Conservation (phyloP, 2,113 vertebrate genomes). For the Argyrosomus japonicus region DNA sequence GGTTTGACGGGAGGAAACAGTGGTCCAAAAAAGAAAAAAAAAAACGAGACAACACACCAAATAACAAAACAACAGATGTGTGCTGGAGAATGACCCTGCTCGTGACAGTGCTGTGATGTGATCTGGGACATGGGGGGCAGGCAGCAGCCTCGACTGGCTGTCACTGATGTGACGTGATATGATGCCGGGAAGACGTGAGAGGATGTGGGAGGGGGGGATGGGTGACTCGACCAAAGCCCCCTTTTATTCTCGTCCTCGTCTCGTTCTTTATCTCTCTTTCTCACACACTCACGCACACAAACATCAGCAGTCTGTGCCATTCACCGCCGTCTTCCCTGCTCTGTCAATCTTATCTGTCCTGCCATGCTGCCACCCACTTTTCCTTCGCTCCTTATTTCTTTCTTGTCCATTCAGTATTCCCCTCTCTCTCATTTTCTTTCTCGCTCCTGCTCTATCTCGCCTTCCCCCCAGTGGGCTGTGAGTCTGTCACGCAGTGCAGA, state of each 20-base stretch:
- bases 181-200: slow-evolving; percentile 46
- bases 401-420: slow-evolving; percentile 64
- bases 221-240: slow-evolving; percentile 48
- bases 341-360: slow-evolving; percentile 73
- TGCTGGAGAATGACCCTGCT: slow-evolving; percentile 63
- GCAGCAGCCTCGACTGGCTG: slow-evolving; percentile 43
- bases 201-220: too few species aligned
- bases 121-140: slow-evolving; percentile 30
- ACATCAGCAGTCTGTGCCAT: slow-evolving; percentile 54
- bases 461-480: slow-evolving; percentile 48
- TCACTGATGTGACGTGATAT: slow-evolving; percentile 50
- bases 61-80: slow-evolving; percentile 70
- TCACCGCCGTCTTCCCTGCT: slow-evolving; percentile 53
- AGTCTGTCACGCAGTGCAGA: slow-evolving; percentile 72
- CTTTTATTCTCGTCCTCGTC: slow-evolving; percentile 40
- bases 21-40: slow-evolving; percentile 32
- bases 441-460: slow-evolving; percentile 55
- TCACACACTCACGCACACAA: slow-evolving; percentile 54
- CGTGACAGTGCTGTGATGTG: slow-evolving; percentile 59
- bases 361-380: slow-evolving; percentile 74
- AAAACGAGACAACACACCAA: slow-evolving; percentile 46
- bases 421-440: slow-evolving; percentile 51
- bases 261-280: slow-evolving; percentile 52
- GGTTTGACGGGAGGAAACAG: slow-evolving; percentile 55
- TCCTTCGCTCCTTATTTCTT: slow-evolving; percentile 64